These are phyloP conservation scores for Lytechinus pictus DNA, from an alignment of 35 echinoderm and acorn worm genomes.

Conservation along the genomic window DNA sequence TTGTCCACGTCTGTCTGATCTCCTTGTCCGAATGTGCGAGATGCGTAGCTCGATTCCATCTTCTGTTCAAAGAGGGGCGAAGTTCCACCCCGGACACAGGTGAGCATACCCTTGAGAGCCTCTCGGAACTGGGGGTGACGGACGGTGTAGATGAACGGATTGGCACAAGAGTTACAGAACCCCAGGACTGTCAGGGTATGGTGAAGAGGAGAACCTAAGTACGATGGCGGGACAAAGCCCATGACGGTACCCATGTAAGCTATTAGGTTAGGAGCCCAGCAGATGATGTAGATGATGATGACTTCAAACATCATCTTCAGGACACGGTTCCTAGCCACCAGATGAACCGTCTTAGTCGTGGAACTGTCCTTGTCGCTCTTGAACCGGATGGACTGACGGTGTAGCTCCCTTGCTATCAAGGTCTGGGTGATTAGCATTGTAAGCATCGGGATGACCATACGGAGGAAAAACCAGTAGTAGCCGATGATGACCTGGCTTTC, in stretches of 20 bases:
- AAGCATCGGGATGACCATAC: constrained; percentile 33
- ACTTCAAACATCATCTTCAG: constrained; percentile 61
- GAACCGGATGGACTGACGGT: constrained; percentile 24
- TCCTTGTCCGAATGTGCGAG: not conserved
- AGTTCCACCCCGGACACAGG: not conserved
- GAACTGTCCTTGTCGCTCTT: not conserved
- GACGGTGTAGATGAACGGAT: constrained; percentile 63
- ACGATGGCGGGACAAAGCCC: not conserved
- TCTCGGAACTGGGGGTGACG: constrained; percentile 55
- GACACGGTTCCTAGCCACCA: constrained; percentile 11
- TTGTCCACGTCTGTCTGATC: not conserved
- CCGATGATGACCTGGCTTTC: constrained; percentile 2
- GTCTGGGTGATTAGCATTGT: constrained; percentile 31
- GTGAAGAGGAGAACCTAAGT: not conserved
- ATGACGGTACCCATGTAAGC: constrained; percentile 43
- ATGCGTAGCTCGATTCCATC: not conserved
- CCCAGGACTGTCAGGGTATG: constrained; percentile 38
- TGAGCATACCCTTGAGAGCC: constrained; percentile 42
- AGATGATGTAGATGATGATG: constrained; percentile 54
- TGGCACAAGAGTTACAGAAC: constrained; percentile 63
- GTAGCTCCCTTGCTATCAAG: constrained; percentile 22
- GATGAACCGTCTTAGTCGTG: not conserved
- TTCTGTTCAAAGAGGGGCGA: constrained; percentile 28
- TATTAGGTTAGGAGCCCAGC: constrained; percentile 44
- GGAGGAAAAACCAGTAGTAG: constrained; percentile 36